These are phyloP conservation scores for Cladopsammia gracilis DNA, from an alignment of 64 coral and sea anemone genomes.

Conservation along the genomic window DNA sequence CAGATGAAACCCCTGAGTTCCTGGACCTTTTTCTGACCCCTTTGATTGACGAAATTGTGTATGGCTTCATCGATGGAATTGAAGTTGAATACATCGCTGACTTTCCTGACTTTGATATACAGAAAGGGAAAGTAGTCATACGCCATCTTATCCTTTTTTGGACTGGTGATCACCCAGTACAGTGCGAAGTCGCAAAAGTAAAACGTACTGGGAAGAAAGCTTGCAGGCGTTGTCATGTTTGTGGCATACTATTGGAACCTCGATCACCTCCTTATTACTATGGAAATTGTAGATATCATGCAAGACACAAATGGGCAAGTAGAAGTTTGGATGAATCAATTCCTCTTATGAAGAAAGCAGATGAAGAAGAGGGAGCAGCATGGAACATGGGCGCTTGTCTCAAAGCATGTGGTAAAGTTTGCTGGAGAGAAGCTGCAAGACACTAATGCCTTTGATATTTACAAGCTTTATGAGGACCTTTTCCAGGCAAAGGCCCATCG, in stretches of 20 bases:
- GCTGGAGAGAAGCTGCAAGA: background rate
- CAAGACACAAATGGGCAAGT: slow-evolving; percentile 53
- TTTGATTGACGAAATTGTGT: slow-evolving; percentile 47
- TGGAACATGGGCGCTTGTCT: slow-evolving; percentile 3
- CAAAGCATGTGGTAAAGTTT: background rate
- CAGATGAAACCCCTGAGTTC: slow-evolving; percentile 65
- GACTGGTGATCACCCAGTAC: slow-evolving; percentile 67
- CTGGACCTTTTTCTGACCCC: slow-evolving; percentile 65
- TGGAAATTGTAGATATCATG: slow-evolving; percentile 64
- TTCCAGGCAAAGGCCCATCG: background rate
- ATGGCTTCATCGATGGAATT: slow-evolving; percentile 71
- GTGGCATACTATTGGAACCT: slow-evolving; percentile 44
- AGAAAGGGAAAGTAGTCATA: slow-evolving; percentile 34
- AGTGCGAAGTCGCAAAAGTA: slow-evolving; percentile 65
- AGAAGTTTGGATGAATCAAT: slow-evolving; percentile 67
- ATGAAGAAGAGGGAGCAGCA: slow-evolving; percentile 58
- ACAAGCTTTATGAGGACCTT: background rate
- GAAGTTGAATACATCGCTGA: slow-evolving; percentile 57
- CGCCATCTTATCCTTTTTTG: slow-evolving; percentile 63
- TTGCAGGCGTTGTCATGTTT: slow-evolving; percentile 69
- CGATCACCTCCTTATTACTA: slow-evolving; percentile 66
- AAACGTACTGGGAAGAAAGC: slow-evolving; percentile 67
- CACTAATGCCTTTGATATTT: background rate
- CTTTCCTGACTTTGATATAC: slow-evolving; percentile 72
- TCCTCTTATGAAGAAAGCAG: slow-evolving; percentile 56